These are phyloP conservation scores for Zapornia atra DNA, from an alignment of 2,113 vertebrate species.

Conservation along the genomic window DNA sequence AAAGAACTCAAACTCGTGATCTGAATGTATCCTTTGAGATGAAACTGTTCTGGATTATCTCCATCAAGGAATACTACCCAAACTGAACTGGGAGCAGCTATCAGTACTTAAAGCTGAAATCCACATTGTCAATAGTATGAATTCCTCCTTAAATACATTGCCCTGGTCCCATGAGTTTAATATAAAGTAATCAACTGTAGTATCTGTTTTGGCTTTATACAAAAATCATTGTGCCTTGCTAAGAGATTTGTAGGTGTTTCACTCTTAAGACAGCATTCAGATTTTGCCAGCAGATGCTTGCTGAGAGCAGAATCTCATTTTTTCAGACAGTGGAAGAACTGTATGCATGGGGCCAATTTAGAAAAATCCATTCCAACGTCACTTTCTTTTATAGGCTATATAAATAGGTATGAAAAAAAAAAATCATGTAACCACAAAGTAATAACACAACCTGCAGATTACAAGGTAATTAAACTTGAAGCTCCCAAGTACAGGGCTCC, in stretches of 20 bases:
- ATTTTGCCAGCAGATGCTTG: conserved; percentile 12
- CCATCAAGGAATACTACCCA: background rate
- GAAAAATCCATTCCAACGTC: conserved; percentile 46
- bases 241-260: background rate
- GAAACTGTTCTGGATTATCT: background rate
- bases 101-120: background rate
- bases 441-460: conserved; percentile 65
- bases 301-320: background rate
- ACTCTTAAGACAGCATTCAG: background rate
- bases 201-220: background rate
- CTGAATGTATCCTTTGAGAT: background rate
- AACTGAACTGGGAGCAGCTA: background rate
- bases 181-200: background rate
- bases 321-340: background rate
- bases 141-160: background rate
- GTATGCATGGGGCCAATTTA: conserved; percentile 39
- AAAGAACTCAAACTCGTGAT: background rate
- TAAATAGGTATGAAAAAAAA: conserved; percentile 40
- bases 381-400: conserved; percentile 58
- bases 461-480: conserved; percentile 74
- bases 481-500: conserved; percentile 53
- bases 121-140: background rate
- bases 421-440: conserved; percentile 46
- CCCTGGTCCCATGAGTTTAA: background rate
- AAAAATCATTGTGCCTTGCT: background rate